Evolutionary conservation across 1,140 invertebrate species (phyloP), one percentile per base, ranked within the genome.

Genomic region (Temnothorax nylanderi): DNA sequence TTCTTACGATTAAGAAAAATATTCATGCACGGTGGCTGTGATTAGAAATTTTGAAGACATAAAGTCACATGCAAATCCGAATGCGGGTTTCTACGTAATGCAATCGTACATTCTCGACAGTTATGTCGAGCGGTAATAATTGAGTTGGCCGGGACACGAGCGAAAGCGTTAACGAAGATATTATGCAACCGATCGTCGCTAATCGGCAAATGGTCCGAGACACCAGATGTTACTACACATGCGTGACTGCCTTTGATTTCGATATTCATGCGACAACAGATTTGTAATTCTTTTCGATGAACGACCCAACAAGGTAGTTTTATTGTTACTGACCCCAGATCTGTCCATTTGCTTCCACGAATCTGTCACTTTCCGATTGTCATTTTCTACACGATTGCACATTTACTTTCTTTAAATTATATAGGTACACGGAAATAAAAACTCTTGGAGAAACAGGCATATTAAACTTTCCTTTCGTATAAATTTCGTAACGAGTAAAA

Each of bases 141-240:
- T 34, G 80, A 82, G 80, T 82, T 58, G 51, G 67, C 6, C 10
- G 75, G 37, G 56, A 65, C 44, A n/a, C 75, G 71, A 81, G 86
- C 56, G 64, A 78, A 75, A 86, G 72, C 74, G 51, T 87, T 85
- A 87, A 90, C 76, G 86, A 85, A 90, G 86, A 80, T 87, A 81
- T 88, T 89, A 90, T 77, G 78, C 88, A 78, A 47, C 54, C 86
- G 54, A 89, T 87, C 86, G 76, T 44, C 56, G 72, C 74, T 78
- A 89, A 89, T 89, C 71, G 67, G 56, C 54, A 87, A 90, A 89
- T 87, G 88, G 85, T 67, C 77, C 85, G 87, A 74, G 54, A 88
- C 72, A 71, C 21, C 65, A 85, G 77, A 87, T 87, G 87, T 87
- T 82, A 65, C 82, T 51, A n/a, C 74, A 64, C 72, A 32, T 75